Percentiles rank a stretch among this genome's conserved stretches.
Conservation (phyloP, 2,888 invertebrate species). For the Serrognathus titanus region DNA sequence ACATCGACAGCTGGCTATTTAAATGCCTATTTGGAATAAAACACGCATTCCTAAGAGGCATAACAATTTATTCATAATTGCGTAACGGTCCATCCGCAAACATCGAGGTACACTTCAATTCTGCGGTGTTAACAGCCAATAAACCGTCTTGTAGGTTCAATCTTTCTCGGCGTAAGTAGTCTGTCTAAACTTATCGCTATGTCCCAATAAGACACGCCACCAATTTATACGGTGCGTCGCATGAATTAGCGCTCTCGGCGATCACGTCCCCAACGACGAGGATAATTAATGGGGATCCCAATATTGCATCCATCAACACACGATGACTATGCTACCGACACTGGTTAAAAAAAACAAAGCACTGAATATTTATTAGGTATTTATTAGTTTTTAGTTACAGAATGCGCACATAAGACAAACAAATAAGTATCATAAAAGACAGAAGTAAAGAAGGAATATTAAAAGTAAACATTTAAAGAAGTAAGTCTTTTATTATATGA, state of each 20-base stretch:
- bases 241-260: constrained; percentile 3
- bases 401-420: too few species aligned
- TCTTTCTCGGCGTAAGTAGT: not conserved
- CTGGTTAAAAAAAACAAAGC: too few species aligned
- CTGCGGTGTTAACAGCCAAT: not conserved
- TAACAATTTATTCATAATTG: not conserved
- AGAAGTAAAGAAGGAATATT: too few species aligned
- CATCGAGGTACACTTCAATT: not conserved
- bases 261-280: constrained; percentile 8
- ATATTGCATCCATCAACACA: constrained; percentile 14
- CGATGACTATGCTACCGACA: too few species aligned
- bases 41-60: too few species aligned
- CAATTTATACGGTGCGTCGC: not conserved
- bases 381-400: too few species aligned
- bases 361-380: too few species aligned
- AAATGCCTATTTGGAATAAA: too few species aligned
- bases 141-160: not conserved
- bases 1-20: too few species aligned
- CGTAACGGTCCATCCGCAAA: not conserved
- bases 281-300: constrained; percentile 13
- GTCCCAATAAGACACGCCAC: not conserved
- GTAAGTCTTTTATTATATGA: too few species aligned
- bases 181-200: not conserved
- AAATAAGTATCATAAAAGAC: too few species aligned
- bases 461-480: too few species aligned